phyloP scores from a whole-genome alignment of 2,797 vertebrate genomes.

The Tragopan temminckii region DNA sequence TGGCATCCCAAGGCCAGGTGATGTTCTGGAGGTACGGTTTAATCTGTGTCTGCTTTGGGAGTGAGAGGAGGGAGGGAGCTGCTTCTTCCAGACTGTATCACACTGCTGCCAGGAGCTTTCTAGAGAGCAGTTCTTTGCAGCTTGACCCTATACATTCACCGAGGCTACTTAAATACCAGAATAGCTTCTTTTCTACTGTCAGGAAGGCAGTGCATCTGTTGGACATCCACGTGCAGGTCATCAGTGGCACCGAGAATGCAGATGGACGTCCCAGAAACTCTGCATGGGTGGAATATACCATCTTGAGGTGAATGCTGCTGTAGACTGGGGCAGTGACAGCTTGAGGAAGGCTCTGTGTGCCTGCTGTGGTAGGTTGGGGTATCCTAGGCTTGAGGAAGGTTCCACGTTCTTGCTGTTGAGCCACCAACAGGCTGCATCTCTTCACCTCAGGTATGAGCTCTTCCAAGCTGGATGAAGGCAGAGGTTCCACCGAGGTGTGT shows the following conservation, averaged over 20 bases:
- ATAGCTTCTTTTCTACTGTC: background rate
- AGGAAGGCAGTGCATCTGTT: background rate
- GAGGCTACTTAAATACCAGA: background rate
- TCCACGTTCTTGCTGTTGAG: background rate
- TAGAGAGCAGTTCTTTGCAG: background rate
- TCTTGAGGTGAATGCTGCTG: background rate
- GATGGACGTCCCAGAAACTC: background rate
- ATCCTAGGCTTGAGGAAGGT: background rate
- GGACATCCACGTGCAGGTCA: background rate
- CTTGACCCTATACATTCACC: background rate
- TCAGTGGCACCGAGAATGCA: background rate
- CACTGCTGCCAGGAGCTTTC: background rate
- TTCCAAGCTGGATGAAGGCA: background rate
- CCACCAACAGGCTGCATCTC: background rate
- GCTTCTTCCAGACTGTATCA: background rate
- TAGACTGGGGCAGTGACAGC: background rate
- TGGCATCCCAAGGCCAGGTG: conserved; percentile 74
- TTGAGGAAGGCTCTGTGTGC: background rate
- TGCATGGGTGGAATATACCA: background rate
- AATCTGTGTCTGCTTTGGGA: background rate
- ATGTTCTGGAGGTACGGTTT: conserved; percentile 77
- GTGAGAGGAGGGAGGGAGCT: background rate
- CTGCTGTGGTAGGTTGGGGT: background rate
- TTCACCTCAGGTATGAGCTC: background rate
- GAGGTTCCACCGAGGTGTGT: background rate